A percentile compares a stretch with the other conserved stretches of the same genome.
Conservation (phyloP, 2,113 vertebrate genomes). For the Sander lucioperca region DNA sequence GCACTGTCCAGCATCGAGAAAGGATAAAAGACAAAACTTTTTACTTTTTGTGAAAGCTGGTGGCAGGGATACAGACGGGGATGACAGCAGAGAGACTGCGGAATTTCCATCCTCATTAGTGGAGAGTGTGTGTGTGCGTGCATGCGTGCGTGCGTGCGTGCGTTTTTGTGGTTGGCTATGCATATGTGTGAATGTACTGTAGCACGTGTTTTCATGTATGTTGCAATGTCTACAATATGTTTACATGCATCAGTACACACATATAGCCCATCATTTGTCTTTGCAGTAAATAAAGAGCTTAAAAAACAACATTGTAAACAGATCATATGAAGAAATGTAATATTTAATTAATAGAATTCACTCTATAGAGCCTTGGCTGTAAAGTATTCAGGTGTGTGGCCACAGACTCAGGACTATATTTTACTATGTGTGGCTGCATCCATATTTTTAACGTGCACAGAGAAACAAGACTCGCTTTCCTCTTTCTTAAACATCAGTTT, state of each 20-base stretch:
- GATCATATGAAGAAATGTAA: no score
- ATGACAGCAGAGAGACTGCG: conserved; percentile 52
- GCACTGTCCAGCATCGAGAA: conserved; percentile 38
- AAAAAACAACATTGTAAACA: not conserved
- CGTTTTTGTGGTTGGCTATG: not conserved
- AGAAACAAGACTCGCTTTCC: not conserved
- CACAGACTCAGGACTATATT: no score
- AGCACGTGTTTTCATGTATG: not conserved
- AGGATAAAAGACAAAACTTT: conserved; percentile 62
- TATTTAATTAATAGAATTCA: no score
- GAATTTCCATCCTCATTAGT: conserved; percentile 70
- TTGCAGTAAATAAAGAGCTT: not conserved
- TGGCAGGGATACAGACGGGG: conserved; percentile 46
- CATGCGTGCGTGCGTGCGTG: no score
- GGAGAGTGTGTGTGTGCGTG: conserved; percentile 11
- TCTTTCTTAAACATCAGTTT: not conserved
- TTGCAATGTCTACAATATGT: not conserved
- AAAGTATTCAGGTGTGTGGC: no score
- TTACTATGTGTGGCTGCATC: no score
- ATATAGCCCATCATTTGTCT: not conserved
- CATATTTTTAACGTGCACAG: not conserved
- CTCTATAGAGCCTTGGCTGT: no score
- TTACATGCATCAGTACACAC: not conserved
- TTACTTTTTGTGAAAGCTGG: conserved; percentile 59
- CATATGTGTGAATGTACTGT: not conserved